Percentiles rank a stretch among this genome's conserved stretches.
Conservation (phyloP, 2,888 invertebrate genomes). For the Rhamphomyia laevipes region DNA sequence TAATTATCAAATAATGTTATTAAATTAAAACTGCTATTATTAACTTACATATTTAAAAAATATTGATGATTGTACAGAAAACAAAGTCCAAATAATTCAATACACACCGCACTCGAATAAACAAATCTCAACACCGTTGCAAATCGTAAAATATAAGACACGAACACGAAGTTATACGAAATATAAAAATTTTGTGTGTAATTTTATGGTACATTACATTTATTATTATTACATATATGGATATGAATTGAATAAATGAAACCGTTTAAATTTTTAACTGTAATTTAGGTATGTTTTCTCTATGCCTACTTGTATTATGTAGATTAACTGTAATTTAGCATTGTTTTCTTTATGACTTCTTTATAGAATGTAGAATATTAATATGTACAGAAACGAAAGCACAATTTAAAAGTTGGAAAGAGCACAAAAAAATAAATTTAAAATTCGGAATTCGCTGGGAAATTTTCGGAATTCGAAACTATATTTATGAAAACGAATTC, state of each 20-base stretch:
- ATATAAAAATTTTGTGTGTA: slow-evolving; percentile 2
- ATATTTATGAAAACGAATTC: not conserved
- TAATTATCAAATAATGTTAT: not conserved
- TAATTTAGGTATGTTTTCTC: slow-evolving; percentile 2
- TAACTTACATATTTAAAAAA: not conserved
- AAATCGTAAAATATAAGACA: slow-evolving; percentile 2
- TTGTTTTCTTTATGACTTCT: not conserved
- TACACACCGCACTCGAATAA: slow-evolving; percentile 1
- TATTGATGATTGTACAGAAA: not conserved
- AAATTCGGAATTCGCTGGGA: slow-evolving; percentile 1
- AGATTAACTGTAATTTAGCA: slow-evolving; percentile 1
- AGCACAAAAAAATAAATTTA: not conserved
- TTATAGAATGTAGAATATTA: slow-evolving; percentile 1
- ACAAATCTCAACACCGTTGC: not conserved
- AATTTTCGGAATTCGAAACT: slow-evolving; percentile 1
- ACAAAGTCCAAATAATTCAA: not conserved
- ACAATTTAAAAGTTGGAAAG: not conserved
- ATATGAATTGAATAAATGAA: slow-evolving; percentile 1
- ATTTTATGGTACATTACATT: not conserved
- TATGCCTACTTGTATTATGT: slow-evolving; percentile 1
- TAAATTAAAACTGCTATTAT: slow-evolving; percentile 1
- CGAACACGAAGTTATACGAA: slow-evolving; percentile 3
- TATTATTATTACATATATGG: not conserved
- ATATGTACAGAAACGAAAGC: slow-evolving; percentile 1
- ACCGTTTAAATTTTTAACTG: slow-evolving; percentile 1